Conservation (phyloP, 1,140 invertebrate species). For the Oedothorax gibbosus region DNA sequence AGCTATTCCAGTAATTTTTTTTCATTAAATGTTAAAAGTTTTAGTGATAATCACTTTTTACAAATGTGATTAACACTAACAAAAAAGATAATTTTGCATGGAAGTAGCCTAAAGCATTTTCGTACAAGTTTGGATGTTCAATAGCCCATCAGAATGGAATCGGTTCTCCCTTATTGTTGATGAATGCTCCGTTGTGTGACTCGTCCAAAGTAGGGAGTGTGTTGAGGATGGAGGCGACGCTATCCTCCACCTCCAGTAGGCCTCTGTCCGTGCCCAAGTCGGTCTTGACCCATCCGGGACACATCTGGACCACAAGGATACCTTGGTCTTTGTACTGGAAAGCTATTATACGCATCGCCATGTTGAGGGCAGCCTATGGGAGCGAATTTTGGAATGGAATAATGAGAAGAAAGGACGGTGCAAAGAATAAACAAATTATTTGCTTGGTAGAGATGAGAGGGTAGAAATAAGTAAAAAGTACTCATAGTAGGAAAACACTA, state of each 20-base stretch:
- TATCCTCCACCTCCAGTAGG: not conserved
- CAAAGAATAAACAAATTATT: too few species aligned
- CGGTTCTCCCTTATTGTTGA: constrained; percentile 10
- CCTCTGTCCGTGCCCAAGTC: not conserved
- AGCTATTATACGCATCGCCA: constrained; percentile 15
- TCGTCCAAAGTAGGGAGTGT: constrained; percentile 3
- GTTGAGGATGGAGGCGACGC: constrained; percentile 10
- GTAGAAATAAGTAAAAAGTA: too few species aligned
- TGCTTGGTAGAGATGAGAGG: too few species aligned
- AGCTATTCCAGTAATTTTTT: too few species aligned
- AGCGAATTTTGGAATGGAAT: not conserved
- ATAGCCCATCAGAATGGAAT: not conserved
- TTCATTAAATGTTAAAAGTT: too few species aligned
- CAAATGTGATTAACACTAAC: too few species aligned
- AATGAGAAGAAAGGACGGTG: too few species aligned
- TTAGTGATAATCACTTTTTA: too few species aligned
- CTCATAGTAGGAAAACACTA: too few species aligned
- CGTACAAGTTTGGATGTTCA: too few species aligned
- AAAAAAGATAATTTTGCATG: too few species aligned
- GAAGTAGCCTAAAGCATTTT: too few species aligned
- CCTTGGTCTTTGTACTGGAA: not conserved
- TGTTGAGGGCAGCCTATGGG: constrained; percentile 19
- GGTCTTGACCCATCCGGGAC: constrained; percentile 40
- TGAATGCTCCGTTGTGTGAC: not conserved
- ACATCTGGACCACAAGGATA: constrained; percentile 26